These are phyloP conservation scores for Dicerorhinus sumatrensis DNA, from an alignment of 2,113 vertebrate species.

Conservation along the genomic window DNA sequence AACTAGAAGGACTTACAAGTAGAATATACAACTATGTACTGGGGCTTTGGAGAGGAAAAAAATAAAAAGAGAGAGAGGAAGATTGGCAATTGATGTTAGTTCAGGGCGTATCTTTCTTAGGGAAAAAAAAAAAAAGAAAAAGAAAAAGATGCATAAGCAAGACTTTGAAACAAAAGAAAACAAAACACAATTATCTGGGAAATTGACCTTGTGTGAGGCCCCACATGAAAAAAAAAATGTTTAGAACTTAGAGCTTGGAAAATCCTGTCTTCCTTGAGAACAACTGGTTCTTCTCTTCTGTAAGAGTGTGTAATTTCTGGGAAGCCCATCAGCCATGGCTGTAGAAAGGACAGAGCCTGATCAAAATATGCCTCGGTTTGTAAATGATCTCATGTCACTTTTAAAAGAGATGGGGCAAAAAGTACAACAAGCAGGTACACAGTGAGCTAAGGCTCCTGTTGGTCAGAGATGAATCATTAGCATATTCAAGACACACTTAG, in stretches of 20 bases:
- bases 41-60: too few species aligned
- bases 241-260: neutral
- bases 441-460: neutral
- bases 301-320: neutral
- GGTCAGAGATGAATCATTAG: neutral
- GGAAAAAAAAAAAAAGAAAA: too few species aligned
- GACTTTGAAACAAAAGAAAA: too few species aligned
- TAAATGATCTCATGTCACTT: neutral
- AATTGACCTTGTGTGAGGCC: neutral
- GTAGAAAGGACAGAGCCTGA: too few species aligned
- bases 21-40: too few species aligned
- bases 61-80: too few species aligned
- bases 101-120: too few species aligned
- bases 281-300: neutral
- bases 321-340: neutral
- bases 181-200: neutral
- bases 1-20: too few species aligned
- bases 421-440: neutral
- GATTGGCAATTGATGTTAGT: too few species aligned
- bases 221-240: neutral
- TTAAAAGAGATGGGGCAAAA: neutral
- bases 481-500: neutral
- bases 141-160: too few species aligned
- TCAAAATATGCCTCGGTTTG: too few species aligned
- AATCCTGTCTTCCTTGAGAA: neutral